phyloP scores from a whole-genome alignment of 2,797 vertebrate species.

The Hybognathus amarus region DNA sequence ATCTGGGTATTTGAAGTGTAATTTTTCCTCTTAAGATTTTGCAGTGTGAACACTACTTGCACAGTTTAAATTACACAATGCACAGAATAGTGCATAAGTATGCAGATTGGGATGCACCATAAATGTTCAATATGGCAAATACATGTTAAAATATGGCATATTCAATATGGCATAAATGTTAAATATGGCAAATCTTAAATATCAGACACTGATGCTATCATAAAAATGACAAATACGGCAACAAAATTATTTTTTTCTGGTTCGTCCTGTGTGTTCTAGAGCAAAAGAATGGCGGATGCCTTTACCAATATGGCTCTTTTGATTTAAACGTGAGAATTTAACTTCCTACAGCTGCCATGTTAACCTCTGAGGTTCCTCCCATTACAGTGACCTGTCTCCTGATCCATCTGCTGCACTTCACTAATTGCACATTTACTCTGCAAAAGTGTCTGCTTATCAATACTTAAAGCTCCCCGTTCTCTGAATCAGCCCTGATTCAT shows the following conservation, averaged over 20 bases:
- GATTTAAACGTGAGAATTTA: background rate
- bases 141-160: too few relatives aligned
- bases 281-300: background rate
- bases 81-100: background rate
- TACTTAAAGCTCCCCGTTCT: background rate
- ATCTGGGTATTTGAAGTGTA: background rate
- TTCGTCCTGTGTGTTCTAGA: background rate
- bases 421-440: constrained; percentile 19
- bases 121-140: too few relatives aligned
- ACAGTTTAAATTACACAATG: background rate
- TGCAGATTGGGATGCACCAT: background rate
- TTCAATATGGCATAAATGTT: too few relatives aligned
- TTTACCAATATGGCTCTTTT: background rate
- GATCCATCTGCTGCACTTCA: background rate
- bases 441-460: constrained; percentile 24
- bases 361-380: background rate
- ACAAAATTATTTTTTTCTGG: background rate
- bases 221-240: background rate
- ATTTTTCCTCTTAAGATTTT: background rate
- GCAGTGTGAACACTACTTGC: background rate
- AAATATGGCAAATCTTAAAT: background rate
- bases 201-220: background rate
- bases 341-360: background rate
- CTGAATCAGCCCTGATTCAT: background rate
- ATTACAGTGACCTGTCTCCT: background rate